Conservation (phyloP, 2,797 vertebrate species). For the Serranus cabrilla region DNA sequence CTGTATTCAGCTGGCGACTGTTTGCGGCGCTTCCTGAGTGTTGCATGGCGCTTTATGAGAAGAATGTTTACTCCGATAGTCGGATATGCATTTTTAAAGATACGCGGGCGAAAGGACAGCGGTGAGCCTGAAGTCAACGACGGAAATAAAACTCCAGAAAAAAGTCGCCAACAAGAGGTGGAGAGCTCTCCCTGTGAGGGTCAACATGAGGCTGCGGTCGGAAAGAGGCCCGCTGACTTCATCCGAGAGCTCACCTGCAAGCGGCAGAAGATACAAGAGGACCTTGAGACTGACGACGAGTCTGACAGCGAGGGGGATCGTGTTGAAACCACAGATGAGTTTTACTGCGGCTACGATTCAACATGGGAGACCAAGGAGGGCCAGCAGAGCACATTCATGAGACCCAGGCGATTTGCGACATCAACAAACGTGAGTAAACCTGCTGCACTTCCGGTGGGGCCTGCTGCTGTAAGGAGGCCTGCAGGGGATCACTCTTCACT, state of each 20-base stretch:
- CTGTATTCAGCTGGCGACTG: accelerated
- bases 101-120: accelerated
- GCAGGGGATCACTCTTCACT: not conserved
- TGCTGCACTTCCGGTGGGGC: not conserved
- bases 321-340: conserved; percentile 54
- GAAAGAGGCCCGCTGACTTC: not conserved
- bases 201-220: not conserved
- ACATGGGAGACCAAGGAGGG: conserved; percentile 86
- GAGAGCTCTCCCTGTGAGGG: not conserved
- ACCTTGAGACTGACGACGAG: accelerated
- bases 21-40: accelerated
- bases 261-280: accelerated
- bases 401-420: accelerated
- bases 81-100: accelerated
- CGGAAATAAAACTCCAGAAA: not conserved
- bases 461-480: too few species aligned
- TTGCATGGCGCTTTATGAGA: accelerated
- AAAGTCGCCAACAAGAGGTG: accelerated
- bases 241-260: accelerated
- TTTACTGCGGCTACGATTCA: conserved; percentile 86
- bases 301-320: not conserved
- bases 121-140: accelerated
- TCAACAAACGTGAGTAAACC: conserved; percentile 25
- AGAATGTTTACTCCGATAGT: accelerated
- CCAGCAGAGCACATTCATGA: accelerated